These are phyloP conservation scores for Nomada ruficornis DNA, from an alignment of 2,888 invertebrate genomes.

Conservation along the genomic window DNA sequence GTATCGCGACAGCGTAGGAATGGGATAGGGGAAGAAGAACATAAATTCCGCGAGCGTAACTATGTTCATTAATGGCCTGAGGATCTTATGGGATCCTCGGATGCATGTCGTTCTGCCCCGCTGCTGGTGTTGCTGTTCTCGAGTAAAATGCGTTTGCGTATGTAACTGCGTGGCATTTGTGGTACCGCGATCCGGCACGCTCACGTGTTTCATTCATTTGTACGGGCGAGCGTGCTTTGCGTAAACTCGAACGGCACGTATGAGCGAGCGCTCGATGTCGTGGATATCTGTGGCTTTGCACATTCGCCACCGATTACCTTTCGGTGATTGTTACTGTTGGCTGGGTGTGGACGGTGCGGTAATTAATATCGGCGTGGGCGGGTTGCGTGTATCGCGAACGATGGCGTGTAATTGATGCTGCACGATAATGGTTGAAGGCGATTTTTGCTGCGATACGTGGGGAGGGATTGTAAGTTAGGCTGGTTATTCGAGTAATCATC, in stretches of 20 bases:
- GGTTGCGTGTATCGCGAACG: not conserved
- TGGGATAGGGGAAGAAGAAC: not conserved
- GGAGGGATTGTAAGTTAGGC: not conserved
- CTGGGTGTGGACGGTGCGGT: not conserved
- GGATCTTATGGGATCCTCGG: constrained; percentile 21
- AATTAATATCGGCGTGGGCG: constrained; percentile 15
- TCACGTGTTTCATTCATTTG: constrained; percentile 59
- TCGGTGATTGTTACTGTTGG: constrained; percentile 4
- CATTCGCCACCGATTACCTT: constrained; percentile 6
- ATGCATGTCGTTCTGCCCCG: not conserved
- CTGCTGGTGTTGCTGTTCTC: constrained; percentile 25
- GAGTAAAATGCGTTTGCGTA: constrained; percentile 18
- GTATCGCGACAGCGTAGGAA: constrained; percentile 22
- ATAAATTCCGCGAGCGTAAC: constrained; percentile 47
- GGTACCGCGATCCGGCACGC: constrained; percentile 17
- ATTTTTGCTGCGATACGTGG: not conserved
- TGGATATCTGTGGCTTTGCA: constrained; percentile 10
- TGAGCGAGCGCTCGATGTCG: not conserved
- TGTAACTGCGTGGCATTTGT: constrained; percentile 25
- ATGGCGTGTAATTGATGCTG: constrained; percentile 1
- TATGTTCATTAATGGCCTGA: constrained; percentile 46
- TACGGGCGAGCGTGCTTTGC: constrained; percentile 42
- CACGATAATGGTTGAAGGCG: not conserved
- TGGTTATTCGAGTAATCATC: too few species aligned
- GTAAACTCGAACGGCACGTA: constrained; percentile 34